Evolutionary conservation across 2,888 invertebrate species (phyloP).

Genomic region (Epiblema foenella): DNA sequence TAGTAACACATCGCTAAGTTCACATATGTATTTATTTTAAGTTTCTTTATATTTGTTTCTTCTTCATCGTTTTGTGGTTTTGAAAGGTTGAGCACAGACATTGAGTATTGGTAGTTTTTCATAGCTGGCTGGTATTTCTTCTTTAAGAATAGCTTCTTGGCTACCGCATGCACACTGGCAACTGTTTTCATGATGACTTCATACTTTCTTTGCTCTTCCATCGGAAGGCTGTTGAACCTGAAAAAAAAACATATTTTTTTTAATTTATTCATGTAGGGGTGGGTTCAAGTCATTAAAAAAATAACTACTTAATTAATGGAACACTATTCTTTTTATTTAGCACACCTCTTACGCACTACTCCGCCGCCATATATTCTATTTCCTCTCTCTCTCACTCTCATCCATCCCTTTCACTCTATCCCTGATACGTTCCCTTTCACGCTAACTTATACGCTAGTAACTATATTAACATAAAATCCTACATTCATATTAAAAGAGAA

Average conservation of each 20-base stretch:
- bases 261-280: no score
- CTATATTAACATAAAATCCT: no score
- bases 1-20: slow-evolving; percentile 75
- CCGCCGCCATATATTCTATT: no score
- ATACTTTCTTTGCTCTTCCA: slow-evolving; percentile 68
- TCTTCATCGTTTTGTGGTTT: slow-evolving; percentile 58
- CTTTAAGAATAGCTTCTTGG: slow-evolving; percentile 63
- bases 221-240: slow-evolving; percentile 74
- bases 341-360: no score
- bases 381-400: no score
- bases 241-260: slow-evolving; percentile 42
- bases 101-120: slow-evolving; percentile 68
- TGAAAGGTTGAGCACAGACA: slow-evolving; percentile 63
- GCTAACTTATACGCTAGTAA: no score
- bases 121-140: slow-evolving; percentile 63
- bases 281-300: no score
- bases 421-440: no score
- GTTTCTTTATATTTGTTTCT: slow-evolving; percentile 58
- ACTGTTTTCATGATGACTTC: slow-evolving; percentile 66
- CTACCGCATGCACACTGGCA: slow-evolving; percentile 62
- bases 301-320: no score
- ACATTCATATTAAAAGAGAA: no score
- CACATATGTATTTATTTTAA: slow-evolving; percentile 64
- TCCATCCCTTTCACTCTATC: no score
- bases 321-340: no score